Base-by-base conservation (phyloP, 2,888 invertebrate genomes). In the Phortica magna region DNA sequence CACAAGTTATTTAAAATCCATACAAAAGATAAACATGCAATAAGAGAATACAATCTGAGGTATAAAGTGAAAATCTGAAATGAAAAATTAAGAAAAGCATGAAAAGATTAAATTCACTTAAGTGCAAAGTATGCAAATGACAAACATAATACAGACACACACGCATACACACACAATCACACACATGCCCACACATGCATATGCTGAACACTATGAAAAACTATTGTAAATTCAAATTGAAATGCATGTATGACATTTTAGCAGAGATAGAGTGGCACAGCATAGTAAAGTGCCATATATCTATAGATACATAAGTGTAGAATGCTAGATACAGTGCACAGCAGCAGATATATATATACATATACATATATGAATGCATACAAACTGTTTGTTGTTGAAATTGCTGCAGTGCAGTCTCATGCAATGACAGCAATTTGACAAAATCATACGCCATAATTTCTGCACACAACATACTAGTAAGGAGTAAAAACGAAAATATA, bases 111-210 rank as follows among this genome's bases (percentile, higher is more conserved):
- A 85, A 82, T 83, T 81, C 81, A 77, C 70, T 79, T 84, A 80
- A 82, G 79, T 85, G 78, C 78, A 81, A 81, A 81, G 81, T 81
- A 81, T 81, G 81, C 81, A 84, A 82, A 81, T 85, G 79, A 80
- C 79, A 87, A 79, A 77, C 75, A 75, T 72, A 19, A 59, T 6
- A 73, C n/a, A 48, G 19, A 72, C 61, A 55, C 68, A 70, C 65
- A 73, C 31, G n/a, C n/a, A n/a, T n/a, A 70, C 55, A 73, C 31
- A 55, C 59, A 73, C n/a, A 48, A n/a, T 67, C 67, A 55, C 68
- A 64, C 65, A 43, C 42, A 43, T 3, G n/a, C 22, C 64, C 57
- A 73, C 31, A 55, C 7, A 71, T 42, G 12, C 12, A 65, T 10
- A 70, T 43, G 7, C 7, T 19, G 0, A 71, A 22, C 22, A 71